Conservation (phyloP, 2,797 vertebrate species). For the Antrozous pallidus region DNA sequence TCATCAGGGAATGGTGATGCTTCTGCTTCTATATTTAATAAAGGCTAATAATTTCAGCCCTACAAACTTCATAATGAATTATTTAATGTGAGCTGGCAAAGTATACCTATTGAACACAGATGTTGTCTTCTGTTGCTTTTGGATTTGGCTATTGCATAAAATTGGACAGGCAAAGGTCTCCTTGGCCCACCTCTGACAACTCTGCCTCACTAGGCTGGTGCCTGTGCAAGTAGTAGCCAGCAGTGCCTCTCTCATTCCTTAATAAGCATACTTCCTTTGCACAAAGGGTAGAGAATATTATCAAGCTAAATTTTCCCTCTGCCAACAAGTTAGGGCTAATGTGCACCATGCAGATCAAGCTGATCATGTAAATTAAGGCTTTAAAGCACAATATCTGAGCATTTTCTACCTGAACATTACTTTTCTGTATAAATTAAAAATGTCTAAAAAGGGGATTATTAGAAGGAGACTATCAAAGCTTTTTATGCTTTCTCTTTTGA, state of each 20-base stretch:
- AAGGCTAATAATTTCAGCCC: slow-evolving; percentile 67
- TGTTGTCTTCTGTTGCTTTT: slow-evolving; percentile 53
- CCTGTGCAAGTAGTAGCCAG: neutral
- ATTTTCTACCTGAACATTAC: slow-evolving; percentile 67
- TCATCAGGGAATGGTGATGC: slow-evolving; percentile 46
- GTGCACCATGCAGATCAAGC: slow-evolving; percentile 60
- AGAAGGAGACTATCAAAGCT: slow-evolving; percentile 68
- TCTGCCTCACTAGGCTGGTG: neutral
- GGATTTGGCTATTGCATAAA: slow-evolving; percentile 52
- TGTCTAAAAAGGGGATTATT: slow-evolving; percentile 69
- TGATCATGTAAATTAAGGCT: slow-evolving; percentile 75
- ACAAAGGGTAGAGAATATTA: slow-evolving; percentile 50
- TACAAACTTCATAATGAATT: slow-evolving; percentile 65
- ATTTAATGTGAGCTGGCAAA: slow-evolving; percentile 67
- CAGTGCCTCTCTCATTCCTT: neutral
- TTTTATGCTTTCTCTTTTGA: slow-evolving; percentile 71
- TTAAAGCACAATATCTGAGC: slow-evolving; percentile 73
- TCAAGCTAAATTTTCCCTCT: slow-evolving; percentile 69
- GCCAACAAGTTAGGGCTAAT: slow-evolving; percentile 75
- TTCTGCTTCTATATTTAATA: slow-evolving; percentile 72
- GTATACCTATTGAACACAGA: slow-evolving; percentile 64
- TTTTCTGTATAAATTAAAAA: slow-evolving; percentile 72
- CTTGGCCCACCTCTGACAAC: neutral
- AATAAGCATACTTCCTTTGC: slow-evolving; percentile 58
- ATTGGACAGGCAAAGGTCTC: neutral